phyloP scores from a whole-genome alignment of 30 jellyfish, hydroid and myxozoan species.

The Aurelia sp. region DNA sequence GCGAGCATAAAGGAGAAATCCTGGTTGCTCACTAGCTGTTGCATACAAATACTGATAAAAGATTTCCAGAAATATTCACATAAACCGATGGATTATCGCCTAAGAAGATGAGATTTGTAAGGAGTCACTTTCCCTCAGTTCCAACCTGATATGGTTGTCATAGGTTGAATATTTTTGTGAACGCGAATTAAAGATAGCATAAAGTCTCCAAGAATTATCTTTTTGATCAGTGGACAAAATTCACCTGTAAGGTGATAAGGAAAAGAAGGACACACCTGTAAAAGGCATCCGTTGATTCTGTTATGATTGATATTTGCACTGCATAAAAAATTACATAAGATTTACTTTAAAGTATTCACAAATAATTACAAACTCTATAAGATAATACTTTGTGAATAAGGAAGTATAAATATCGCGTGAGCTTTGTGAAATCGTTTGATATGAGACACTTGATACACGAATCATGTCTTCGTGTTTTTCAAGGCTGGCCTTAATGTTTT shows the following conservation, averaged over 20 bases:
- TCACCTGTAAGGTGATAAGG: neutral
- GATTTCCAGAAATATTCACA: too few relatives aligned
- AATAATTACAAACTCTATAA: too few relatives aligned
- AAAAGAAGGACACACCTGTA: slow-evolving; percentile 21
- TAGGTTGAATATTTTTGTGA: neutral
- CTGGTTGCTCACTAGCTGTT: too few relatives aligned
- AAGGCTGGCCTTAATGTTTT: too few relatives aligned
- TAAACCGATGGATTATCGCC: too few relatives aligned
- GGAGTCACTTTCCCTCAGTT: neutral
- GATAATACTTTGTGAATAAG: too few relatives aligned
- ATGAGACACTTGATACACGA: neutral
- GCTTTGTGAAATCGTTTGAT: neutral
- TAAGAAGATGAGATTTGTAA: too few relatives aligned
- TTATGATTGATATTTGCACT: slow-evolving; percentile 29
- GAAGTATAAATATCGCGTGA: too few relatives aligned
- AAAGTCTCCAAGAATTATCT: neutral
- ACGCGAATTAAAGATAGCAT: neutral
- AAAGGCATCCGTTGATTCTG: slow-evolving; percentile 45
- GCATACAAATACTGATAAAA: too few relatives aligned
- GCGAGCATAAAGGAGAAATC: too few relatives aligned
- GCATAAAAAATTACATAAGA: neutral
- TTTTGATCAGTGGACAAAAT: neutral
- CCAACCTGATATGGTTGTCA: neutral
- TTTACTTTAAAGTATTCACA: too few relatives aligned
- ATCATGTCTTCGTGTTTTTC: neutral